phyloP scores from a whole-genome alignment of 2,797 vertebrate genomes.

The Anolis apletophallus region DNA sequence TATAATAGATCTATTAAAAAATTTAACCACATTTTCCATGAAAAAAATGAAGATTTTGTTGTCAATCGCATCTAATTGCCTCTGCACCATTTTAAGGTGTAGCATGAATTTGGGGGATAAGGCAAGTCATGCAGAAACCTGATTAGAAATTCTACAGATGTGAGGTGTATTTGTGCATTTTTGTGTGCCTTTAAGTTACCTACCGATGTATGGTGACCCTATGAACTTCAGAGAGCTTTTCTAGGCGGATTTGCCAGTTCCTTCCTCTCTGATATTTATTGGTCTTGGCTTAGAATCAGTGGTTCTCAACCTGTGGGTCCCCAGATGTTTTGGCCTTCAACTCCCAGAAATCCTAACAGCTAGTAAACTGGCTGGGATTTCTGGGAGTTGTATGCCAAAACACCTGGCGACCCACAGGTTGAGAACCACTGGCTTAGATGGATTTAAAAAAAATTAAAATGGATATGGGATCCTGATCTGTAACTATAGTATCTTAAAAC shows the following conservation, averaged over 20 bases:
- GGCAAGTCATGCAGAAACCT: neutral
- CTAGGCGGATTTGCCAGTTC: too few relatives aligned
- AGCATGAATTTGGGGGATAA: conserved; percentile 23
- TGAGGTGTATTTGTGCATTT: neutral
- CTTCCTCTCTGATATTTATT: neutral
- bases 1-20: conserved; percentile 22
- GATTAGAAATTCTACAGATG: conserved; percentile 12
- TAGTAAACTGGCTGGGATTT: too few relatives aligned
- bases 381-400: too few relatives aligned
- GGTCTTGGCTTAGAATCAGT: neutral
- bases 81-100: neutral
- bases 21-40: conserved; percentile 30
- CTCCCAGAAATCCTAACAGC: too few relatives aligned
- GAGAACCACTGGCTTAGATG: neutral
- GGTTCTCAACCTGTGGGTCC: too few relatives aligned
- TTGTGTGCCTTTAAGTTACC: too few relatives aligned
- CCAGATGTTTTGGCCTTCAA: too few relatives aligned
- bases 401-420: too few relatives aligned
- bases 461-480: neutral
- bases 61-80: neutral
- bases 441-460: neutral
- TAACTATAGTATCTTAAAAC: neutral
- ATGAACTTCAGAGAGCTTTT: too few relatives aligned
- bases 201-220: too few relatives aligned
- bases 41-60: conserved; percentile 15